Percentiles rank a stretch among this genome's conserved stretches.
These are phyloP conservation scores for Sarcophaga carnaria DNA, from an alignment of 2,888 invertebrate genomes.

Conservation along the genomic window DNA sequence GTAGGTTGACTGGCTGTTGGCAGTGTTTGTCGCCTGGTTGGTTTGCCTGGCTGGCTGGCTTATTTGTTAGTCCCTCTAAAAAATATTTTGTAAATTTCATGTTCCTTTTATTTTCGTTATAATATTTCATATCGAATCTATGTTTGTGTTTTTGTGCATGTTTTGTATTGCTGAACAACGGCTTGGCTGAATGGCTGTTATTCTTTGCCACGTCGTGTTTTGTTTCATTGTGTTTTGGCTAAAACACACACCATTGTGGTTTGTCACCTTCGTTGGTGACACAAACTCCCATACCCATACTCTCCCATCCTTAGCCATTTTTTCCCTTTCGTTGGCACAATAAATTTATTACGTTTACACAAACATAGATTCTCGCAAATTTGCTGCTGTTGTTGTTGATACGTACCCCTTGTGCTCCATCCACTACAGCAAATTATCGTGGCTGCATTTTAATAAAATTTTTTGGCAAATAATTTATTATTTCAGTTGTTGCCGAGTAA, in stretches of 20 bases:
- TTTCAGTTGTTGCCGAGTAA: conserved; percentile 24
- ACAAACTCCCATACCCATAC: not conserved
- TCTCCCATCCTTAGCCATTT: not conserved
- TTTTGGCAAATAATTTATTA: conserved; percentile 60
- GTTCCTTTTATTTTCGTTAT: conserved; percentile 15
- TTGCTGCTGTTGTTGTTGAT: conserved; percentile 1
- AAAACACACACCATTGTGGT: conserved; percentile 82
- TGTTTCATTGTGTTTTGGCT: conserved; percentile 41
- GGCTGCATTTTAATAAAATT: not conserved
- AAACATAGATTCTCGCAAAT: not conserved
- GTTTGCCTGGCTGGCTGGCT: conserved; percentile 8
- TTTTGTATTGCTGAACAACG: not conserved
- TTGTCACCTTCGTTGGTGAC: conserved; percentile 63
- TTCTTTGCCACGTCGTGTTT: conserved; percentile 22
- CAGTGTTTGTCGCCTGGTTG: not conserved
- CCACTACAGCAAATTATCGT: conserved; percentile 23
- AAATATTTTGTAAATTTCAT: conserved; percentile 20
- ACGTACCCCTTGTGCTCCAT: not conserved
- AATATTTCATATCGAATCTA: conserved; percentile 21
- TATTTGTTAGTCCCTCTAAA: conserved; percentile 43
- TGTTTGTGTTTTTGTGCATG: not conserved
- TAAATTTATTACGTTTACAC: conserved; percentile 34
- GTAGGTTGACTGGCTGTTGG: not conserved
- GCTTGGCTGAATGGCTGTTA: not conserved
- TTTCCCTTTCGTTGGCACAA: not conserved